phyloP scores from a whole-genome alignment of 64 coral and sea anemone genomes.

The Platygyra sinensis region DNA sequence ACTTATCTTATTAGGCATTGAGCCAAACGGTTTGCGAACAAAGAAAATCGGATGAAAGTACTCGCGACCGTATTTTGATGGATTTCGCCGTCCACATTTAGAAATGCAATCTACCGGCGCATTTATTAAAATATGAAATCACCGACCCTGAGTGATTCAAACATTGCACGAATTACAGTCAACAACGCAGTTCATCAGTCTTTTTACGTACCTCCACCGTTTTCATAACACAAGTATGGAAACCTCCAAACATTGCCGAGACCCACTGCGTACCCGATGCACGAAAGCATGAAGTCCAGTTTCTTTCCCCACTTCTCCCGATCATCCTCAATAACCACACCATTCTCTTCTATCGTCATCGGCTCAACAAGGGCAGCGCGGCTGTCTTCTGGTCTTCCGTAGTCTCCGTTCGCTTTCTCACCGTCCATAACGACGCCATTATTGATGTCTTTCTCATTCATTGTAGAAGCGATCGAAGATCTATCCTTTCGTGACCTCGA shows the following conservation, averaged over 20 bases:
- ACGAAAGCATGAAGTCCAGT: slow-evolving; percentile 67
- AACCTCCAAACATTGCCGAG: slow-evolving; percentile 75
- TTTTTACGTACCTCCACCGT: slow-evolving; percentile 57
- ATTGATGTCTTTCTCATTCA: not conserved
- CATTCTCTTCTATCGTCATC: slow-evolving; percentile 17
- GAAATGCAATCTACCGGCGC: too few relatives aligned
- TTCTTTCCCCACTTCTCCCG: slow-evolving; percentile 68
- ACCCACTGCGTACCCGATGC: slow-evolving; percentile 63
- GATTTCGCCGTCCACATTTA: not conserved
- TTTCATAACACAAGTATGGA: slow-evolving; percentile 69
- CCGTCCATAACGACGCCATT: not conserved
- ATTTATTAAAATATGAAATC: too few relatives aligned
- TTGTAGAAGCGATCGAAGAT: not conserved
- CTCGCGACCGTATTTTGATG: not conserved
- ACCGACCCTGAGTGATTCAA: not conserved
- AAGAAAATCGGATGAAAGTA: not conserved
- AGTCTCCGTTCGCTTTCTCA: not conserved
- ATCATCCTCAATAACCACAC: slow-evolving; percentile 21
- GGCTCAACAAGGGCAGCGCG: slow-evolving; percentile 24
- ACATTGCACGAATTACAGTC: not conserved
- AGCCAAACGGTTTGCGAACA: not conserved
- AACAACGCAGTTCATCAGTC: not conserved
- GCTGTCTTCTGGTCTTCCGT: slow-evolving; percentile 18
- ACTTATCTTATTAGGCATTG: too few relatives aligned
- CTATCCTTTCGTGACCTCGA: not conserved